Evolutionary conservation across 2,113 vertebrate species (phyloP).

Genomic region (Callipepla californica): DNA sequence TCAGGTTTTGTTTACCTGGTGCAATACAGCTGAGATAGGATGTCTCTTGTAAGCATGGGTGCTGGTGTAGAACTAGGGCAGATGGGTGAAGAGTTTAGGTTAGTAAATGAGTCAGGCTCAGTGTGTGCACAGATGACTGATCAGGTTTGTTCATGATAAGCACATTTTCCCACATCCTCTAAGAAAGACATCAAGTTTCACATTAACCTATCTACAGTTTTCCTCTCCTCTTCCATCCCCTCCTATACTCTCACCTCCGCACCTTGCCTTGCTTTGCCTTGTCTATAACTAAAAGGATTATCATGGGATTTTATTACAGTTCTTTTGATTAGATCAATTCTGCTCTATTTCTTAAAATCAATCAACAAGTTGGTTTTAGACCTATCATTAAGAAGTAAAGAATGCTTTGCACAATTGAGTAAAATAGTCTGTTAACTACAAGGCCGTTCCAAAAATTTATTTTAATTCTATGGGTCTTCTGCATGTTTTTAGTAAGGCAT

Average conservation of each 20-base stretch:
- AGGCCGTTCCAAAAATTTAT: not conserved
- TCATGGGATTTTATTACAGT: not conserved
- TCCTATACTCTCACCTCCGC: not conserved
- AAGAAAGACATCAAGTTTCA: not conserved
- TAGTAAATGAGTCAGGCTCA: not conserved
- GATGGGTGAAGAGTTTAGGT: not conserved
- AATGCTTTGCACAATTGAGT: not conserved
- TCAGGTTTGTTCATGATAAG: not conserved
- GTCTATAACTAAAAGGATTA: not conserved
- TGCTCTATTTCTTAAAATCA: not conserved
- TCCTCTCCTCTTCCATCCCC: not conserved
- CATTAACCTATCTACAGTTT: fast-evolving
- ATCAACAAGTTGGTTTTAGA: not conserved
- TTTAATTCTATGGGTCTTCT: not conserved
- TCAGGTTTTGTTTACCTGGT: not conserved
- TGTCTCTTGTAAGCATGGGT: not conserved
- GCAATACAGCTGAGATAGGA: not conserved
- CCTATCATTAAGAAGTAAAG: not conserved
- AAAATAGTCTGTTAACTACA: not conserved
- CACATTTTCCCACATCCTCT: not conserved
- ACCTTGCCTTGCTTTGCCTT: not conserved
- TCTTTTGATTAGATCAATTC: not conserved
- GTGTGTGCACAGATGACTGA: not conserved
- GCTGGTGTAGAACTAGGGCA: not conserved
- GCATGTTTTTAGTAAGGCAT: not conserved